Conservation (phyloP, 2,113 vertebrate species). For the Paracanthobrama guichenoti region DNA sequence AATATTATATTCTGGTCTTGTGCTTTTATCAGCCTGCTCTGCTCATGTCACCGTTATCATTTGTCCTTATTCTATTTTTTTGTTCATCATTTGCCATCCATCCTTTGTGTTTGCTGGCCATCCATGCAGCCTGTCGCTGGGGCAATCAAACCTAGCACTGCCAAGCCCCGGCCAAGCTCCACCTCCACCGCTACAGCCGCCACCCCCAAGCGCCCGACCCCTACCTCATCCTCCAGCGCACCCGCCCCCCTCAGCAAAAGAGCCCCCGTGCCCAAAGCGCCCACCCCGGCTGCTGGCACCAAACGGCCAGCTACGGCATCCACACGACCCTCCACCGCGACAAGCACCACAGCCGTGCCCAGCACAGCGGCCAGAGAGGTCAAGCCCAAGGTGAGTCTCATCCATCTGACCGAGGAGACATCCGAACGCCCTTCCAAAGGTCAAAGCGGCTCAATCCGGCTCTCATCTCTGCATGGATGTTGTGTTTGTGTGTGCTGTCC, state of each 20-base stretch:
- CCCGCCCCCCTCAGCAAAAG: constrained; percentile 80
- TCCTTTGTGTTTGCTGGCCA: constrained; percentile 63
- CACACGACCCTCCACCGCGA: constrained; percentile 60
- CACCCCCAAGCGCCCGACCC: constrained; percentile 75
- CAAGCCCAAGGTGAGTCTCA: constrained; percentile 87
- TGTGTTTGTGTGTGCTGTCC: not conserved
- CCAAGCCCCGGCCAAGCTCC: constrained; percentile 75
- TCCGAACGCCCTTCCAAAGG: not conserved
- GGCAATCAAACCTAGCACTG: constrained; percentile 73
- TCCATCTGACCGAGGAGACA: not conserved
- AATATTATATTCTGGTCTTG: constrained; percentile 45
- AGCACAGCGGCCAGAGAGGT: constrained; percentile 65
- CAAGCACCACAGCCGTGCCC: not conserved
- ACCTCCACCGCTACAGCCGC: constrained; percentile 56
- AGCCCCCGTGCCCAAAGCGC: constrained; percentile 72
- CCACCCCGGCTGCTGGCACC: constrained; percentile 62
- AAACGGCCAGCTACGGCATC: constrained; percentile 66
- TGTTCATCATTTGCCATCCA: constrained; percentile 59
- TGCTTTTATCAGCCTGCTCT: constrained; percentile 53
- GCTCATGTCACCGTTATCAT: constrained; percentile 58
- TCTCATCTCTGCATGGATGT: constrained; percentile 10
- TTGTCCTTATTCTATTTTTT: constrained; percentile 55
- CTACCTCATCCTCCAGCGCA: constrained; percentile 60
- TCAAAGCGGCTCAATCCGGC: not conserved
- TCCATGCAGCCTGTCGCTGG: constrained; percentile 75